Percentiles rank a stretch among this genome's conserved stretches.
These are phyloP conservation scores for Nycticebus coucang DNA, from an alignment of 2,113 vertebrate genomes.

Conservation along the genomic window DNA sequence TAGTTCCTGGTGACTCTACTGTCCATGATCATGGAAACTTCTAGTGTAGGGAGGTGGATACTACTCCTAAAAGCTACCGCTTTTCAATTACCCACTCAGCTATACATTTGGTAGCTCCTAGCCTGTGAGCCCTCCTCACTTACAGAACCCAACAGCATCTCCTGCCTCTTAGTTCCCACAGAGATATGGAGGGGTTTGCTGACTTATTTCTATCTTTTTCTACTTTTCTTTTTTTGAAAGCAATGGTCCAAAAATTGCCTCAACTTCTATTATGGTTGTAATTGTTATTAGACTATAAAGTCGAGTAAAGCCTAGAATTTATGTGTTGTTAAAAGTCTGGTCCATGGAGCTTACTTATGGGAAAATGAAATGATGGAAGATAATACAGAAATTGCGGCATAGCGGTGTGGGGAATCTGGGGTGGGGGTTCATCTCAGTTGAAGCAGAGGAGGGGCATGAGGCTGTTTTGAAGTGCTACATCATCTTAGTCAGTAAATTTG, in stretches of 20 bases:
- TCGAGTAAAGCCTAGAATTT: background rate
- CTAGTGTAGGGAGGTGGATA: background rate
- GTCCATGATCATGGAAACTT: background rate
- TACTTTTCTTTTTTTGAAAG: constrained; percentile 24
- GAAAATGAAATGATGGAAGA: background rate
- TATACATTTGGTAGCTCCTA: background rate
- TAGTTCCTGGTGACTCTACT: background rate
- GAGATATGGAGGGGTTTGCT: background rate
- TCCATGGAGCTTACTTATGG: background rate
- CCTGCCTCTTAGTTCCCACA: background rate
- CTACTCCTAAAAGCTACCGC: background rate
- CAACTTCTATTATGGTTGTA: background rate
- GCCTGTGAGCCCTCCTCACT: background rate
- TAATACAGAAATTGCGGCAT: background rate
- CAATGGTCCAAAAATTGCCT: background rate
- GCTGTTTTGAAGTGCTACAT: background rate
- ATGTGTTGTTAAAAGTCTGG: background rate
- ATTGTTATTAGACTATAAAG: background rate
- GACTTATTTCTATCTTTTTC: background rate
- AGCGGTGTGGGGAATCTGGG: background rate
- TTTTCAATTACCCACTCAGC: background rate
- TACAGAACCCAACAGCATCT: background rate
- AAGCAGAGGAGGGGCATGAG: background rate
- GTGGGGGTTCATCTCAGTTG: background rate
- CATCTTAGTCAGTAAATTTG: background rate